These are phyloP conservation scores for Stichodactyla helianthus DNA, from an alignment of 64 coral and sea anemone genomes.

Conservation along the genomic window DNA sequence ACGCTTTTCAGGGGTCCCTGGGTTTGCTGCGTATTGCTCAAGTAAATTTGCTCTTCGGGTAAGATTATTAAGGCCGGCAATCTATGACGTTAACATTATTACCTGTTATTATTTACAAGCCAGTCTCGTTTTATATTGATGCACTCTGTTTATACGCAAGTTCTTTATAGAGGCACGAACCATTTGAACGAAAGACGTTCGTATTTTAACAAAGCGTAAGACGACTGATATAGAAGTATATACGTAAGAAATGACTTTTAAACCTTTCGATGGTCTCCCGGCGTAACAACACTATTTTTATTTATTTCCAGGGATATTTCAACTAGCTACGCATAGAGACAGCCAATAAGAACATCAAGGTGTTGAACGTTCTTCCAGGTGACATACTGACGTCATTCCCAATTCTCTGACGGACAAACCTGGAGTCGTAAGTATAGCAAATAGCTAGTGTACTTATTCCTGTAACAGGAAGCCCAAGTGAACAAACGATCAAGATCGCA, in stretches of 20 bases:
- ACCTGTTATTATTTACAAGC: no score
- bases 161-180: no score
- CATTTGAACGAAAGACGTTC: no score
- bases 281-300: not conserved
- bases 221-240: no score
- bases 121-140: no score
- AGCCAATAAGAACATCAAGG: conserved; percentile 37
- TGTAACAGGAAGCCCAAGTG: no score
- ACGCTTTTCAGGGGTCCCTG: conserved; percentile 31
- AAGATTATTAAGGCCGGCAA: not conserved
- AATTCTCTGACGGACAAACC: conserved; percentile 42
- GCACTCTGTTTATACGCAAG: no score
- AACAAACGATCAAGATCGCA: no score
- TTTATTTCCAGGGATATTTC: conserved; percentile 55
- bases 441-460: no score
- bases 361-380: conserved; percentile 42
- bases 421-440: not conserved
- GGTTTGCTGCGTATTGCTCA: conserved; percentile 35
- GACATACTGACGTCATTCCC: conserved; percentile 41
- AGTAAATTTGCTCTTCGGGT: conserved; percentile 64
- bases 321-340: conserved; percentile 49
- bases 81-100: no score
- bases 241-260: not conserved
- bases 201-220: no score
- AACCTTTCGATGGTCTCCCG: not conserved